Conservation (phyloP, 2,797 vertebrate species). For the Anguilla megastoma region DNA sequence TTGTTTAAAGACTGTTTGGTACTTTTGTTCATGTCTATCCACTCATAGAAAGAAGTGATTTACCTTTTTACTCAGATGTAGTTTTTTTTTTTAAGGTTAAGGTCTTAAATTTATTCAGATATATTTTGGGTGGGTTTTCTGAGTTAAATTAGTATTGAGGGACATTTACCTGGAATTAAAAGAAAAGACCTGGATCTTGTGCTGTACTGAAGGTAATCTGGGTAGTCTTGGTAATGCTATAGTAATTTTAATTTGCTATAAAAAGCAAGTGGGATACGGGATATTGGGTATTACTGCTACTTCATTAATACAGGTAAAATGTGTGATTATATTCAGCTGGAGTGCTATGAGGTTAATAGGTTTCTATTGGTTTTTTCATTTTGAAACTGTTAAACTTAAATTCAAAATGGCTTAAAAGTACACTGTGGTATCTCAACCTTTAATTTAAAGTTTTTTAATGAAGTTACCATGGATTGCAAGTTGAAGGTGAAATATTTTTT, state of each 20-base stretch:
- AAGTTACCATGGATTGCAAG: background rate
- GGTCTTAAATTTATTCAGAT: background rate
- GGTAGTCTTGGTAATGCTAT: too few relatives aligned
- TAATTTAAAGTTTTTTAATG: background rate
- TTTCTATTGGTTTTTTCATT: background rate
- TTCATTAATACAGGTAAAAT: background rate
- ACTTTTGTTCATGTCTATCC: background rate
- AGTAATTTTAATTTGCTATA: too few relatives aligned
- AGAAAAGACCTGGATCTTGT: background rate
- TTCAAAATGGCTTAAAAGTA: background rate
- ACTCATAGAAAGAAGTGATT: background rate
- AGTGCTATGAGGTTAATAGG: background rate
- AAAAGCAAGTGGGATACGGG: background rate
- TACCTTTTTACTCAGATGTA: too few relatives aligned
- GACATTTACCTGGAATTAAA: background rate
- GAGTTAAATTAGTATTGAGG: background rate
- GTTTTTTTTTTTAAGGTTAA: background rate
- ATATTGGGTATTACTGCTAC: background rate
- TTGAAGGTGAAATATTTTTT: too few relatives aligned
- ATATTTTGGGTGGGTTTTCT: background rate
- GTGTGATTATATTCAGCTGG: background rate
- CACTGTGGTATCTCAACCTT: background rate
- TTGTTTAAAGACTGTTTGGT: background rate
- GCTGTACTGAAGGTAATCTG: too few relatives aligned
- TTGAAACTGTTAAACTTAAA: background rate